phyloP scores from a whole-genome alignment of 2,888 invertebrate genomes.

The Caradrina clavipalpis region DNA sequence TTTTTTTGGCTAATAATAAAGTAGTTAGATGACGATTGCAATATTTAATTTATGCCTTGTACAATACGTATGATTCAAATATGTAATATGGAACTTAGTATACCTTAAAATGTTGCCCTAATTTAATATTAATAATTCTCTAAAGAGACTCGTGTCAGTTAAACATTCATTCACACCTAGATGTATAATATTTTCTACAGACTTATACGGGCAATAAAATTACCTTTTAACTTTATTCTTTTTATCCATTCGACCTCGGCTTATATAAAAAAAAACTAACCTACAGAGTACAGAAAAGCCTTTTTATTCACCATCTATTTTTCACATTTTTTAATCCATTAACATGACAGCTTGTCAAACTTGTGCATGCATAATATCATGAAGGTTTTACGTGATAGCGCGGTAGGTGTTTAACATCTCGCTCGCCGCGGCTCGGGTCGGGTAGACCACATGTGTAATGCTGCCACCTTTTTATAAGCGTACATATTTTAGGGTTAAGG shows the following conservation, averaged over 20 bases:
- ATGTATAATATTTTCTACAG: neutral
- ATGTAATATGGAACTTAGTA: no score
- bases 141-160: neutral
- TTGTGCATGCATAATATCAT: conserved; percentile 52
- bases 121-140: neutral
- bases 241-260: neutral
- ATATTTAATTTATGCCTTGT: no score
- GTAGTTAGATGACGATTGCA: no score
- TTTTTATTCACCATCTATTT: conserved; percentile 3
- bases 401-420: conserved; percentile 46
- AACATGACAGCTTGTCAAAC: conserved; percentile 47
- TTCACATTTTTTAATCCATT: conserved; percentile 55
- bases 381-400: conserved; percentile 39
- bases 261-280: neutral
- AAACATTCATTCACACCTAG: neutral
- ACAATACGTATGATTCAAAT: no score
- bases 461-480: conserved; percentile 34
- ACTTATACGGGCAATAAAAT: neutral
- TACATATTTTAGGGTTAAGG: conserved; percentile 31
- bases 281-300: neutral
- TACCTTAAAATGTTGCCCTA: no score
- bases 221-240: neutral
- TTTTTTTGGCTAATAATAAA: no score
- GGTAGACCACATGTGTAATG: conserved; percentile 36
- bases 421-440: conserved; percentile 28